phyloP scores from a whole-genome alignment of 2,888 invertebrate species.

The Pantelozetes paolii region DNA sequence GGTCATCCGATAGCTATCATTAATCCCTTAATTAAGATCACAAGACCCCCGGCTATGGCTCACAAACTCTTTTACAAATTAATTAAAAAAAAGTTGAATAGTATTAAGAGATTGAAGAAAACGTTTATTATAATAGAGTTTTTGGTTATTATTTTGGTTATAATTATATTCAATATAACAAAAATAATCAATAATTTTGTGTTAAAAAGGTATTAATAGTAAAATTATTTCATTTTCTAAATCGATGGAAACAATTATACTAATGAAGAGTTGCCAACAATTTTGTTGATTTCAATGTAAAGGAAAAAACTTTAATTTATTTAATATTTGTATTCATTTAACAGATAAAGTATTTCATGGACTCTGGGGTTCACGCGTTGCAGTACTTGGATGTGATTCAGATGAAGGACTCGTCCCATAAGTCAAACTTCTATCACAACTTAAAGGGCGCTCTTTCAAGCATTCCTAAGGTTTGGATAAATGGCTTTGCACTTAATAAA shows the following conservation, averaged over 20 bases:
- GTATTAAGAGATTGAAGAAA: background rate
- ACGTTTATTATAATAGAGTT: background rate
- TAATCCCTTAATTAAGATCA: slow-evolving; percentile 19
- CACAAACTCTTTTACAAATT: background rate
- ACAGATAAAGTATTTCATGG: slow-evolving; percentile 63
- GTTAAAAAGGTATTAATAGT: too few relatives aligned
- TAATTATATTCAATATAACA: too few relatives aligned
- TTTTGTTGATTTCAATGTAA: background rate
- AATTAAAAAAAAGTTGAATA: background rate
- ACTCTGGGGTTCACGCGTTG: slow-evolving; percentile 82
- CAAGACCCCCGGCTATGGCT: background rate
- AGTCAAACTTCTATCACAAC: slow-evolving; percentile 80
- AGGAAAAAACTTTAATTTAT: background rate
- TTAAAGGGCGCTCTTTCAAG: slow-evolving; percentile 79
- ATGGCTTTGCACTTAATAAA: background rate
- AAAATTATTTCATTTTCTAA: too few relatives aligned
- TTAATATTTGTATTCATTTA: slow-evolving; percentile 22
- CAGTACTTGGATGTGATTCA: slow-evolving; percentile 88
- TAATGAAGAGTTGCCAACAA: too few relatives aligned
- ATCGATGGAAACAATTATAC: too few relatives aligned
- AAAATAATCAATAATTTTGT: too few relatives aligned
- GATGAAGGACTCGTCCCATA: slow-evolving; percentile 82
- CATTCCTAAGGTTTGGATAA: slow-evolving; percentile 71
- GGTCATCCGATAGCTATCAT: background rate
- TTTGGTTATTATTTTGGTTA: too few relatives aligned